Percentiles rank a stretch among this genome's conserved stretches.
Evolutionary conservation across 2,888 invertebrate species (phyloP).

Genomic region (Tinea semifulvella): DNA sequence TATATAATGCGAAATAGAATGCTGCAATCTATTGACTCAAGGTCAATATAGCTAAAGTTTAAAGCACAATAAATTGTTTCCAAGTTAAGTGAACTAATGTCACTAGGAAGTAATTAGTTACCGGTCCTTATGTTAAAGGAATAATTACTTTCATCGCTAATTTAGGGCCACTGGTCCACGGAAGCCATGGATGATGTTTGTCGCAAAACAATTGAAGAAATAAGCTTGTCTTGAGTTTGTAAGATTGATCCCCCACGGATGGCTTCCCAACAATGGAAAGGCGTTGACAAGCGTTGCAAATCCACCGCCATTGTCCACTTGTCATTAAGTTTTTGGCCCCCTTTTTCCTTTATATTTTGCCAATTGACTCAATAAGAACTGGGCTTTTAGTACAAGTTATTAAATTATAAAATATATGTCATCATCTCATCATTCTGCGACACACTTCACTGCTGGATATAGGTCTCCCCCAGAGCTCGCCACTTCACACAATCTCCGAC

Average conservation of each 20-base stretch:
- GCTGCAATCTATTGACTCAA: no score
- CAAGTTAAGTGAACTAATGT: background rate
- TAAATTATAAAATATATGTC: no score
- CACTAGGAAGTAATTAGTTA: background rate
- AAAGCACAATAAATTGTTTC: background rate
- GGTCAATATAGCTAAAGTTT: no score
- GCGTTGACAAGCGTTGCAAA: conserved; percentile 57
- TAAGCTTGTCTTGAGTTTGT: conserved; percentile 8
- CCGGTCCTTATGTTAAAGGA: background rate
- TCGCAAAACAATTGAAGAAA: conserved; percentile 6
- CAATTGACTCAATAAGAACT: no score
- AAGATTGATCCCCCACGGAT: conserved; percentile 21
- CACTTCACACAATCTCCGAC: no score
- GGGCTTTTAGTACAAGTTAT: no score
- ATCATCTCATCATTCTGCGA: no score
- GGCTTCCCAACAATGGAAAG: conserved; percentile 38
- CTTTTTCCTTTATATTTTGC: conserved; percentile 44
- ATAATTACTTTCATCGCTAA: background rate
- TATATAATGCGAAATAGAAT: no score
- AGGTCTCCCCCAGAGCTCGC: no score
- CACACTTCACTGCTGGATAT: no score
- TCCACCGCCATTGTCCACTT: conserved; percentile 60
- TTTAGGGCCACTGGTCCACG: no score
- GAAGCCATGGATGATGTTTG: no score
- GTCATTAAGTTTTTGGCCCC: conserved; percentile 64